These are phyloP conservation scores for Shargacucullia verbasci DNA, from an alignment of 2,888 invertebrate genomes.

Conservation along the genomic window DNA sequence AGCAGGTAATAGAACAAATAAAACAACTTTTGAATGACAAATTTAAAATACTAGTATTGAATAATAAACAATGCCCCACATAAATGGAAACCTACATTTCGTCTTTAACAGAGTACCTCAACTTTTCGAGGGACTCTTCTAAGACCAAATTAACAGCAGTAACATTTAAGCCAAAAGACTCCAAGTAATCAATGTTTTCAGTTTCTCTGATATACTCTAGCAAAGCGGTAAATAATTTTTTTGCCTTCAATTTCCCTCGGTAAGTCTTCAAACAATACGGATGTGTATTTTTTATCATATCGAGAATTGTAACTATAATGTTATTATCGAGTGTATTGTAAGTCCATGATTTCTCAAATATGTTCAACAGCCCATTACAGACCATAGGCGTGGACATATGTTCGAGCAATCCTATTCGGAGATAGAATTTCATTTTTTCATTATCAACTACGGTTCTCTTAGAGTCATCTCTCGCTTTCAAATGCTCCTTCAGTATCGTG, in stretches of 20 bases:
- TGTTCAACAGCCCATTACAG: conserved; percentile 75
- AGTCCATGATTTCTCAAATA: conserved; percentile 65
- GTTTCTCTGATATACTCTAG: conserved; percentile 61
- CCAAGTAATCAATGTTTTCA: conserved; percentile 54
- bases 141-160: conserved; percentile 61
- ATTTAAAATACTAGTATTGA: background rate
- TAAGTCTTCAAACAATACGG: conserved; percentile 69
- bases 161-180: conserved; percentile 56
- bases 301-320: conserved; percentile 62
- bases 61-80: background rate
- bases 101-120: conserved; percentile 62
- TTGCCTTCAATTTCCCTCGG: conserved; percentile 62
- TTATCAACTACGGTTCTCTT: conserved; percentile 58
- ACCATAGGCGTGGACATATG: conserved; percentile 66
- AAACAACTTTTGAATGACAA: conserved; percentile 6
- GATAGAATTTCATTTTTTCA: conserved; percentile 66
- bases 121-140: conserved; percentile 64
- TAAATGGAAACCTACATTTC: conserved; percentile 66
- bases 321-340: conserved; percentile 59
- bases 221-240: conserved; percentile 62
- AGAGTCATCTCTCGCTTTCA: conserved; percentile 58
- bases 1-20: background rate
- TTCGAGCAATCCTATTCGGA: conserved; percentile 77
- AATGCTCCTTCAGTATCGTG: conserved; percentile 76
- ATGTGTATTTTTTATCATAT: conserved; percentile 69